Conservation (phyloP, 2,797 vertebrate species). For the Notolabrus celidotus region DNA sequence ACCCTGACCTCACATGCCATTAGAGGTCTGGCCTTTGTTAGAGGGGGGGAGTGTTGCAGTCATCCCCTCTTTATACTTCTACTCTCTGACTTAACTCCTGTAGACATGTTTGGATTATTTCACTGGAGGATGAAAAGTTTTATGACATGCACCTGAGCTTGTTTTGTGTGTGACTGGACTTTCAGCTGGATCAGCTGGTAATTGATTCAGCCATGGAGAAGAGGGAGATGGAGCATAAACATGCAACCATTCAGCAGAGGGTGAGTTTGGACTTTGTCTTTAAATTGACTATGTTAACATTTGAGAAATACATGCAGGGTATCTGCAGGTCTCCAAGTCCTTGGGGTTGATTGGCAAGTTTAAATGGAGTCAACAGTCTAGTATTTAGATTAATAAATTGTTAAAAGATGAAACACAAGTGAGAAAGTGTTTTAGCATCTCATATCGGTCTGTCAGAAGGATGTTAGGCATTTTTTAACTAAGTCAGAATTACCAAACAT, state of each 20-base stretch:
- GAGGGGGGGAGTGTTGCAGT: slow-evolving; percentile 7
- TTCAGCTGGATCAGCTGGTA: slow-evolving; percentile 96
- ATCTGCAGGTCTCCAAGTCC: no score
- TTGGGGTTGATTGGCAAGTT: no score
- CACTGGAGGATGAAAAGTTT: no score
- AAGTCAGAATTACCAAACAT: no score
- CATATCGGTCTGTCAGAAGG: no score
- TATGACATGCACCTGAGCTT: neutral
- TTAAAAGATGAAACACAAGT: no score
- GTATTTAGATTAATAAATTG: no score
- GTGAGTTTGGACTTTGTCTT: slow-evolving; percentile 77
- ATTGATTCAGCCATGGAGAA: slow-evolving; percentile 97
- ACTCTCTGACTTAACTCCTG: no score
- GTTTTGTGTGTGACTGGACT: slow-evolving; percentile 20
- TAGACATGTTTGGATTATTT: neutral
- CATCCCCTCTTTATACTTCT: slow-evolving; percentile 1
- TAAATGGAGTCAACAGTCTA: no score
- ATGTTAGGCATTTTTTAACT: no score
- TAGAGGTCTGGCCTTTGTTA: neutral
- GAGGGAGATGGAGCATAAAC: slow-evolving; percentile 97
- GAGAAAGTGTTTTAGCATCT: no score
- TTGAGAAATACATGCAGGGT: no score
- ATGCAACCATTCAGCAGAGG: slow-evolving; percentile 95
- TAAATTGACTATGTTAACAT: accelerated
- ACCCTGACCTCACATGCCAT: slow-evolving; percentile 24